Percentiles rank a stretch among this genome's conserved stretches.
phyloP scores from a whole-genome alignment of 2,797 vertebrate genomes.

The Monodelphis domestica region DNA sequence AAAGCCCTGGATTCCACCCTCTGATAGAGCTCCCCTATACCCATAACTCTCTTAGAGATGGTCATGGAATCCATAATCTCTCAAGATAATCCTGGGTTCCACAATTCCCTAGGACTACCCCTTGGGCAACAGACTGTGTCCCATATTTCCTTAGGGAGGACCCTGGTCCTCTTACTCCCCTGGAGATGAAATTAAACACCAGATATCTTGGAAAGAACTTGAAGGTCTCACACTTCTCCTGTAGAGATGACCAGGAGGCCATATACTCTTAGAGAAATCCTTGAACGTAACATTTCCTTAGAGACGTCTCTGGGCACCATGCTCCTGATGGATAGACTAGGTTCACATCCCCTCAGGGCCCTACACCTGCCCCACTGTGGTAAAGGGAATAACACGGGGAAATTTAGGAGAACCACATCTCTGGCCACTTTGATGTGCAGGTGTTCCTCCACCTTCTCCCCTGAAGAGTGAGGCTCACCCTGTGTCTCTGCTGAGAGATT shows the following conservation, averaged over 20 bases:
- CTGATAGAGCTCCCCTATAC: not conserved
- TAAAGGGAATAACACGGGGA: not conserved
- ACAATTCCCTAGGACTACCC: not conserved
- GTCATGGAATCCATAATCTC: not conserved
- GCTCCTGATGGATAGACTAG: not conserved
- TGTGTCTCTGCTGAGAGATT: not conserved
- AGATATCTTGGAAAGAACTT: not conserved
- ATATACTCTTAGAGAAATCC: not conserved
- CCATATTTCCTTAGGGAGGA: not conserved
- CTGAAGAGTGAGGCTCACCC: not conserved
- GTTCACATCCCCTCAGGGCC: no score
- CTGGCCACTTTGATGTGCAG: not conserved
- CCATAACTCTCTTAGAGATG: not conserved
- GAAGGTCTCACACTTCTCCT: not conserved
- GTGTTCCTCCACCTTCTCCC: not conserved
- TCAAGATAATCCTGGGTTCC: not conserved
- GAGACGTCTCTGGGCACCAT: not conserved
- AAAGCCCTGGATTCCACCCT: not conserved
- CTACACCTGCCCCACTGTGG: not conserved
- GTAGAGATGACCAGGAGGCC: not conserved
- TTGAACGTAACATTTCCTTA: not conserved
- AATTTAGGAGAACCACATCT: not conserved
- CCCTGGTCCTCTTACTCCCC: not conserved
- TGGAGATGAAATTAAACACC: not conserved
- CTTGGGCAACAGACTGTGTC: not conserved